Evolutionary conservation across 2,797 vertebrate genomes (phyloP).

Genomic region (Coilia nasus): DNA sequence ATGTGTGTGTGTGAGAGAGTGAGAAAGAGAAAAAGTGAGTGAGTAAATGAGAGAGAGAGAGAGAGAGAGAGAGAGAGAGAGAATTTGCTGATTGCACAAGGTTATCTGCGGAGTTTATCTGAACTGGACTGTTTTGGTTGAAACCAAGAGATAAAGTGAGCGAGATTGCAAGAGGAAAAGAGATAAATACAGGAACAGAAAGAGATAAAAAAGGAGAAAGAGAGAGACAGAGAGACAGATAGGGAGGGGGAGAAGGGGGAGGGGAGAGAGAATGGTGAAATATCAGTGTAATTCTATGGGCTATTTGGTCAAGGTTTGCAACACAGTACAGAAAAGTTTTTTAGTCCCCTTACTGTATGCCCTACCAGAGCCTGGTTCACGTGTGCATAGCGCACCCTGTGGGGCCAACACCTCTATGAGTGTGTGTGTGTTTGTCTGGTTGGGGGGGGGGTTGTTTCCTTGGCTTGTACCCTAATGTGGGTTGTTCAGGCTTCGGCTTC

Average conservation of each 20-base stretch:
- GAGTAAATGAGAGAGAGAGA: too few species aligned
- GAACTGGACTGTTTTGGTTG: too few species aligned
- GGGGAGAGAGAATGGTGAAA: background rate
- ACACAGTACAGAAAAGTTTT: background rate
- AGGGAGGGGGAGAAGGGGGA: background rate
- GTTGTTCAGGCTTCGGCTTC: slow-evolving; percentile 21
- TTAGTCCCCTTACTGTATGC: background rate
- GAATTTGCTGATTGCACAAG: too few species aligned
- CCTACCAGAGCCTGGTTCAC: background rate
- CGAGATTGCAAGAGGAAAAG: too few species aligned
- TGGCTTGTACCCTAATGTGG: background rate
- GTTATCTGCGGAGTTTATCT: too few species aligned
- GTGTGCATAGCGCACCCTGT: background rate
- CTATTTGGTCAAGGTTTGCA: background rate
- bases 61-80: too few species aligned
- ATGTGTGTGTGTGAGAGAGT: background rate
- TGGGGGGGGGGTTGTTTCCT: background rate
- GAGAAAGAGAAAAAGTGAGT: background rate
- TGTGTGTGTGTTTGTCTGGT: background rate
- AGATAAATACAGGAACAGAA: background rate
- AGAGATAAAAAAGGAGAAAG: background rate
- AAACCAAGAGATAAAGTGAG: background rate
- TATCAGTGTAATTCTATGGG: background rate
- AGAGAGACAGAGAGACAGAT: background rate
- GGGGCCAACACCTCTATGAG: background rate